Conservation (phyloP, 53 echinoderm and acorn worm species). For the Crossaster papposus region DNA sequence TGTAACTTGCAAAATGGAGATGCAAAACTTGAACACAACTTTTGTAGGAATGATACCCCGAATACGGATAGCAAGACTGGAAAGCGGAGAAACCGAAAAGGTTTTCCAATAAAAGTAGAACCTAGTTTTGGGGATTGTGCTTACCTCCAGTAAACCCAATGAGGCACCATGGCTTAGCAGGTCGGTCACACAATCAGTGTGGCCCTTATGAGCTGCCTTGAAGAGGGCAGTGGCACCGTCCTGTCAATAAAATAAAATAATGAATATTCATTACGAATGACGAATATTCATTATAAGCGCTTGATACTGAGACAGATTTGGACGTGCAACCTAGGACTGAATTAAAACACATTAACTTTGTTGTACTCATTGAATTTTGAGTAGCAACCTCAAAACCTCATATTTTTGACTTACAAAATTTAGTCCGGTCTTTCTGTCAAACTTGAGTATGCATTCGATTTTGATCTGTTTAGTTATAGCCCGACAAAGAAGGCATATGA, state of each 20-base stretch:
- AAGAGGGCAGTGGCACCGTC: slow-evolving; percentile 95
- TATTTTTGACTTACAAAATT: too few relatives aligned
- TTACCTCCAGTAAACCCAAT: slow-evolving; percentile 77
- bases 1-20: neutral
- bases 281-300: neutral
- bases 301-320: too few relatives aligned
- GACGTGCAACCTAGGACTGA: too few relatives aligned
- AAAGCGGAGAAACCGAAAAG: neutral
- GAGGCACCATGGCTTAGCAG: slow-evolving; percentile 78
- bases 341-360: too few relatives aligned
- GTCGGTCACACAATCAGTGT: slow-evolving; percentile 84
- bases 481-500: neutral
- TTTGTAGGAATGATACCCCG: too few relatives aligned
- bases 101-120: neutral
- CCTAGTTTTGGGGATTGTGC: neutral
- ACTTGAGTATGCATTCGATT: too few relatives aligned
- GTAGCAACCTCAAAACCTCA: too few relatives aligned
- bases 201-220: slow-evolving; percentile 95
- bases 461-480: too few relatives aligned
- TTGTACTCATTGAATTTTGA: too few relatives aligned
- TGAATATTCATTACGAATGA: neutral
- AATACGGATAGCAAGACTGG: too few relatives aligned
- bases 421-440: too few relatives aligned
- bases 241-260: slow-evolving; percentile 55
- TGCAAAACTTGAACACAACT: too few relatives aligned